Base-by-base conservation (phyloP, 1,140 invertebrate species). In the Pseudomyrmex concolor region DNA sequence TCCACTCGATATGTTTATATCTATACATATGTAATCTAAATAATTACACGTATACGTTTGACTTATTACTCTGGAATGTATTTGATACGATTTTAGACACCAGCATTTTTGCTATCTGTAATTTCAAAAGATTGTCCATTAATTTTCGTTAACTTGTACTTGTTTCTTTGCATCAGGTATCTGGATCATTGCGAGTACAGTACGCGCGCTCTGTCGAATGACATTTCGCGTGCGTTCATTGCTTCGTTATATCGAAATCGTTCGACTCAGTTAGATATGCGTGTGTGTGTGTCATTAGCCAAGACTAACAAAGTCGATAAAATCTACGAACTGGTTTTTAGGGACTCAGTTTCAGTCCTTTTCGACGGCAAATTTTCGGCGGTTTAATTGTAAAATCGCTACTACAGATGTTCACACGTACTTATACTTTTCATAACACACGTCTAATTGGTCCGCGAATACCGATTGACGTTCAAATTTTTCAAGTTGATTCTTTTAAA, bases 101-200 rank as follows among this genome's bases (percentile, higher is more conserved):
- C 76, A 80, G 12, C 66, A 51, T n/a, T 5, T 50, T 5, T 22
- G 12, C 19, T 80, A 80, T 78, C 15, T 54, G 9, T 80, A 70
- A 60, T 71, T 66, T 80, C 76, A 34, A 80, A 34, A 43, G 76
- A 80, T 80, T 80, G 76, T 80, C 76, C 66, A 71, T 71, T 70
- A 80, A 71, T 80, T 80, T 68, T 59, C 68, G 19, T 80, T 25
- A 70, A 80, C 66, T 80, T 80, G 76, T 80, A 80, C 76, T 77
- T 80, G 76, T 70, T 71, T 66, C 76, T 80, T 64, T 64, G 81
- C 81, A 83, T 76, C 60, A 66, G 73, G 81, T 77, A 83, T 77
- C 73, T 83, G 71, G 81, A 72, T 85, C 48, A 2, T 83, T 60
- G 50, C 73, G 73, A 83, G 63, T 54, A 64, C 67, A 57, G 34